These are phyloP conservation scores for Cenopis cana DNA, from an alignment of 2,888 invertebrate species.

Conservation along the genomic window DNA sequence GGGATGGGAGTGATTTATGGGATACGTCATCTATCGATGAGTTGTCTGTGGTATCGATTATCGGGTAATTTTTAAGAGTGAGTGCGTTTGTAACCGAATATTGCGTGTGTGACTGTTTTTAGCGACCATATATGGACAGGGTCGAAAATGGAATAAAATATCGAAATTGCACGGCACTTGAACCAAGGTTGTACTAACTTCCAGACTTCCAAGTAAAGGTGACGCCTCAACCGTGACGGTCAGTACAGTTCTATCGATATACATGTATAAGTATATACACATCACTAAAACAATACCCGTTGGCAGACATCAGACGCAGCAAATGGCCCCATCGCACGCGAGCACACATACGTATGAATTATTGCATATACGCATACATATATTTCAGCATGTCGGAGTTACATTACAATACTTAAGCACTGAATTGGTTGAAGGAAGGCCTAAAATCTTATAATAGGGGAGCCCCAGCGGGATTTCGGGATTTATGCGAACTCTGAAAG, in stretches of 20 bases:
- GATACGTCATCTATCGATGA: conserved; percentile 26
- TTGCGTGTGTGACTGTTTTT: no score
- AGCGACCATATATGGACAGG: no score
- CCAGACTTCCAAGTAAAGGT: neutral
- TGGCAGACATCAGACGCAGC: conserved; percentile 18
- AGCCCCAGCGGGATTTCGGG: no score
- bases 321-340: conserved; percentile 25
- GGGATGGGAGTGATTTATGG: conserved; percentile 27
- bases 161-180: neutral
- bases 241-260: conserved; percentile 20
- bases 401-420: no score
- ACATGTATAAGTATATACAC: neutral
- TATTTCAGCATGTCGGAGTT: conserved; percentile 12
- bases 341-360: neutral
- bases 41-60: conserved; percentile 4
- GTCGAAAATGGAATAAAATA: no score
- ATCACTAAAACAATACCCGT: conserved; percentile 25
- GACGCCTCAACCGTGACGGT: conserved; percentile 16
- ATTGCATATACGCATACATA: neutral
- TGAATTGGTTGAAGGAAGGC: no score
- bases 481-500: no score
- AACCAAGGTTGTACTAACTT: conserved; percentile 10
- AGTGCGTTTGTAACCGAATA: neutral
- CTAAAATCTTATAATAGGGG: no score
- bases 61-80: neutral